Percentiles rank a stretch among this genome's conserved stretches.
Evolutionary conservation across 2,888 invertebrate species (phyloP).

Genomic region (Chrysopilus asiliformis): DNA sequence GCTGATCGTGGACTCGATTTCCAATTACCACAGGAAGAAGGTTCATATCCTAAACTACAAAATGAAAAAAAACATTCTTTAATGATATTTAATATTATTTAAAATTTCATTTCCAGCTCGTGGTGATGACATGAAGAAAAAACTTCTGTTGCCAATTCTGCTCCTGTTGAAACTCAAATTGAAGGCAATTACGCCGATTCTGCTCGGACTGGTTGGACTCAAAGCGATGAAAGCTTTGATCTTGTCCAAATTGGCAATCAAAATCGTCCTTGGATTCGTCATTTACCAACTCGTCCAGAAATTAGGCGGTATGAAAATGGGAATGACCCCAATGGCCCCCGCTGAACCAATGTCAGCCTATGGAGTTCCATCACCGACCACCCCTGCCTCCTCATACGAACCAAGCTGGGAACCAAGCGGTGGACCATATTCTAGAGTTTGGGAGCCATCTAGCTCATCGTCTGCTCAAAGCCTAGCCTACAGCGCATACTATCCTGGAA

Average conservation of each 20-base stretch:
- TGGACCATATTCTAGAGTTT: conserved; percentile 66
- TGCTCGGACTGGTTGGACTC: conserved; percentile 62
- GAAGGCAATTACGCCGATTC: conserved; percentile 71
- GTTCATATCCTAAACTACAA: conserved; percentile 13
- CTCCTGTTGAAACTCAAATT: conserved; percentile 69
- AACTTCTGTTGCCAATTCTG: conserved; percentile 63
- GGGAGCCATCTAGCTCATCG: conserved; percentile 44
- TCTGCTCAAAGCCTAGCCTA: conserved; percentile 49
- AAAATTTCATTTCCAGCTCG: conserved; percentile 51
- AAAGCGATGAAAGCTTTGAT: conserved; percentile 74
- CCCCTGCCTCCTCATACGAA: conserved; percentile 57
- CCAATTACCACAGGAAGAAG: conserved; percentile 40
- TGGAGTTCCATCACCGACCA: conserved; percentile 50
- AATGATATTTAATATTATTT: conserved; percentile 1
- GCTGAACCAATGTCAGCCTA: conserved; percentile 50
- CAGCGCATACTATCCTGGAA: conserved; percentile 57
- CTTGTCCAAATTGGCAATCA: conserved; percentile 69
- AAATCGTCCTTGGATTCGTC: conserved; percentile 67
- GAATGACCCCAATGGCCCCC: conserved; percentile 40
- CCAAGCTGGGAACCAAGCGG: conserved; percentile 55
- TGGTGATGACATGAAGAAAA: conserved; percentile 70
- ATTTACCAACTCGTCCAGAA: conserved; percentile 67
- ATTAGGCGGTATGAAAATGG: conserved; percentile 60
- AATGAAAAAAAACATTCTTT: not conserved
- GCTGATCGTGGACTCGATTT: conserved; percentile 52